These are phyloP conservation scores for Lymantria monacha DNA, from an alignment of 2,888 invertebrate genomes.

Conservation along the genomic window DNA sequence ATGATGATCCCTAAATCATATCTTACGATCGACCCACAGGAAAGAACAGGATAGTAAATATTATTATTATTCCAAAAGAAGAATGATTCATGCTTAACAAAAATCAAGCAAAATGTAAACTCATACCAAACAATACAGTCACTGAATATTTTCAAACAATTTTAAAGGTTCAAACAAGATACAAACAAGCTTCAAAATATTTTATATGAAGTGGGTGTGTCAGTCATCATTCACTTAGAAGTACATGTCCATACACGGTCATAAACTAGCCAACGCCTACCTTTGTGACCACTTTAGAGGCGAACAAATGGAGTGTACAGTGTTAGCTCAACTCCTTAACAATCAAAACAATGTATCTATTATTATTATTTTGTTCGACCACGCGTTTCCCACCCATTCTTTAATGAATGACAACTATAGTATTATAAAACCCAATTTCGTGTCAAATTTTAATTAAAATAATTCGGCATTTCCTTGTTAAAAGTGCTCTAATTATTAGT, in stretches of 20 bases:
- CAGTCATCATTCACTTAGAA: slow-evolving; percentile 47
- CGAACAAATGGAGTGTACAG: slow-evolving; percentile 31
- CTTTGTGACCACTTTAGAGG: slow-evolving; percentile 36
- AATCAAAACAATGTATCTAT: slow-evolving; percentile 27
- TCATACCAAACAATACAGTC: slow-evolving; percentile 5
- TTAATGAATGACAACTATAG: slow-evolving; percentile 57
- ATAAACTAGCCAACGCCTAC: slow-evolving; percentile 45
- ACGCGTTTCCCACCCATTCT: slow-evolving; percentile 41
- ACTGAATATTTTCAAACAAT: slow-evolving; percentile 23
- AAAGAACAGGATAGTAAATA: no score
- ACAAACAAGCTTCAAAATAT: slow-evolving; percentile 38
- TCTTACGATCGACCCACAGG: no score
- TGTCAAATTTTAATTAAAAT: slow-evolving; percentile 57
- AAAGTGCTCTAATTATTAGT: slow-evolving; percentile 7
- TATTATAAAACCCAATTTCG: slow-evolving; percentile 44
- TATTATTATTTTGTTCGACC: slow-evolving; percentile 23
- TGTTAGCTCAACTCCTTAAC: slow-evolving; percentile 32
- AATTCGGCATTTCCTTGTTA: slow-evolving; percentile 61
- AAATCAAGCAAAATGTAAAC: neutral
- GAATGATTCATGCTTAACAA: neutral
- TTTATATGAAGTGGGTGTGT: slow-evolving; percentile 46
- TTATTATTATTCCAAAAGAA: no score
- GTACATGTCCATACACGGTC: slow-evolving; percentile 41
- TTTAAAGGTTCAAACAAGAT: slow-evolving; percentile 23
- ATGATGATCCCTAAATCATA: no score